These are phyloP conservation scores for Sylvia borin DNA, from an alignment of 2,797 vertebrate genomes.

Conservation along the genomic window DNA sequence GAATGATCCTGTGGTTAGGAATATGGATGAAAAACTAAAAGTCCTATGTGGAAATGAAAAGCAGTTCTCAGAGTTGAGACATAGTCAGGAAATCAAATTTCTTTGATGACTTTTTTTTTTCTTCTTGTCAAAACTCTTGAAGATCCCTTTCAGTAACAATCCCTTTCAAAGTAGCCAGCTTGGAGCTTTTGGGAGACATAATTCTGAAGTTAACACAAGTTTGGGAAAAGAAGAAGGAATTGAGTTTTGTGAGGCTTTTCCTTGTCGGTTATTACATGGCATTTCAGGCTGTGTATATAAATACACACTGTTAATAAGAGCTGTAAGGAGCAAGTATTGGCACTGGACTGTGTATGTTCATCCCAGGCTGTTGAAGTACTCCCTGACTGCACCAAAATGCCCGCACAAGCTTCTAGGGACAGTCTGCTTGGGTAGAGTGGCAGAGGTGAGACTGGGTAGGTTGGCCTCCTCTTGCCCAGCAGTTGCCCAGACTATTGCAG, in stretches of 20 bases:
- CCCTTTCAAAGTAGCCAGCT: not conserved
- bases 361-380: not conserved
- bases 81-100: not conserved
- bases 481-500: not conserved
- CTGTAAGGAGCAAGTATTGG: not conserved
- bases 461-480: not conserved
- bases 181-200: not conserved
- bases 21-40: not conserved
- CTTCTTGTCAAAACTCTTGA: not conserved
- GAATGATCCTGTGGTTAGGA: not conserved
- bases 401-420: not conserved
- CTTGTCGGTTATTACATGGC: not conserved
- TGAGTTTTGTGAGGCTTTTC: not conserved
- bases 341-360: not conserved
- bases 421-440: not conserved
- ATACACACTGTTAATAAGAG: not conserved
- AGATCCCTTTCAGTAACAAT: not conserved
- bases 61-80: not conserved
- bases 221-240: not conserved
- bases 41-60: not conserved
- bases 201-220: not conserved
- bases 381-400: not conserved
- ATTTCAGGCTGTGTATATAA: not conserved
- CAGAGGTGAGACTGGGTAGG: not conserved
- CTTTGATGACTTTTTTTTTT: not conserved